Base-by-base conservation (phyloP, 2,888 invertebrate species). In the Campaea margaritaria region DNA sequence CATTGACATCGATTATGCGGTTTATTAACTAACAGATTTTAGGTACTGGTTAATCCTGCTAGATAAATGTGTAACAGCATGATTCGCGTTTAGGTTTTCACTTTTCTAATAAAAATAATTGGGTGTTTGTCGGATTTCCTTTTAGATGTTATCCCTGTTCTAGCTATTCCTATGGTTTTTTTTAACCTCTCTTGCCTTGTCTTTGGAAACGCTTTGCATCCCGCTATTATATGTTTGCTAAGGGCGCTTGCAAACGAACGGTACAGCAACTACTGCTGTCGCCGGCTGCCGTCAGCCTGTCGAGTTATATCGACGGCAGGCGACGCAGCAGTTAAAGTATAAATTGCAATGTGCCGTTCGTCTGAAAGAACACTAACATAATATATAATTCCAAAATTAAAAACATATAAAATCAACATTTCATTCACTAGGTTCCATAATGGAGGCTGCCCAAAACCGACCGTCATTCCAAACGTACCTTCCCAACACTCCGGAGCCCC, bases 381-480 rank as follows among this genome's bases (percentile, higher is more conserved):
- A n/a, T n/a, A n/a, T n/a, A n/a, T n/a, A n/a, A n/a, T n/a, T n/a
- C n/a, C n/a, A 16, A 8, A 42, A 42, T 5, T 12, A 16, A 42
- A n/a, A n/a, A n/a, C n/a, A n/a, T n/a, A n/a, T n/a, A n/a, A n/a
- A n/a, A 12, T 43, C n/a, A n/a, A 9, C 13, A 16, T 21, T 42
- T 42, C 5, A n/a, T n/a, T n/a, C n/a, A n/a, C 12, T 61, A 83
- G 95, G 94, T 73, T 95, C 95, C 34, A 95, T 95, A 74, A 95
- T 95, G 87, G 95, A 95, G 75, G 95, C 94, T 5, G 94, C 95
- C 11, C 95, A 95, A 75, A 95, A 95, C 70, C 76, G 91, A 53
- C 92, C 93, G 11, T 86, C 93, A 27, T 93, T 93, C 84, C 93
- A 93, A 74, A 92, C 93, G 0, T 93, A 93, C 74, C 76, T 93